phyloP scores from a whole-genome alignment of 2,888 invertebrate genomes.

The Cenopis cana region DNA sequence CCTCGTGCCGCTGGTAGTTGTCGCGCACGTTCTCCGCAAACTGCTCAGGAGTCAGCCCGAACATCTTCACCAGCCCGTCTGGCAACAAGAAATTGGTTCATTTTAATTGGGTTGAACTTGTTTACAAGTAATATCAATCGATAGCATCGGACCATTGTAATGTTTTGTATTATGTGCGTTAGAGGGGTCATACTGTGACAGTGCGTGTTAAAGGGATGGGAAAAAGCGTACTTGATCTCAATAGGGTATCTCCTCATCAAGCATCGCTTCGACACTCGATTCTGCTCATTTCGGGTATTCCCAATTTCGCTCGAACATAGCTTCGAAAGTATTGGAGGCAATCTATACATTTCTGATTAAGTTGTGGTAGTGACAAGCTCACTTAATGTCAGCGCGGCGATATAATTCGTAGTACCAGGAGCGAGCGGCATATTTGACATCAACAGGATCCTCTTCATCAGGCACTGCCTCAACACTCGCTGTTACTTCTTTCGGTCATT shows the following conservation, averaged over 20 bases:
- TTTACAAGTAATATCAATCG: too few species aligned
- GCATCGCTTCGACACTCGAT: neutral
- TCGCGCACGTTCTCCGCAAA: slow-evolving; percentile 98
- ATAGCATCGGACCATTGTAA: too few species aligned
- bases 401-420: slow-evolving; percentile 96
- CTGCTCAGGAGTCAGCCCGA: slow-evolving; percentile 96
- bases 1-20: slow-evolving; percentile 97
- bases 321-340: too few species aligned
- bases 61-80: slow-evolving; percentile 94
- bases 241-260: slow-evolving; percentile 80
- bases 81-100: slow-evolving; percentile 44
- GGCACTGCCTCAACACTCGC: neutral
- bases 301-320: too few species aligned
- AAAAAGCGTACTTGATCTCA: slow-evolving; percentile 94
- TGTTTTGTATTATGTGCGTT: too few species aligned
- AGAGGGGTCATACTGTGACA: too few species aligned
- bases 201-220: too few species aligned
- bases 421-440: slow-evolving; percentile 93
- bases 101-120: too few species aligned
- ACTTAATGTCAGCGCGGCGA: slow-evolving; percentile 92
- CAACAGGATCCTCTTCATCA: slow-evolving; percentile 81
- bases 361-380: slow-evolving; percentile 44
- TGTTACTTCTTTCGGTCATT: neutral
- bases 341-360: too few species aligned
- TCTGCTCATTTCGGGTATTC: neutral